Conservation (phyloP, 2,113 vertebrate species). For the Nasalis larvatus region DNA sequence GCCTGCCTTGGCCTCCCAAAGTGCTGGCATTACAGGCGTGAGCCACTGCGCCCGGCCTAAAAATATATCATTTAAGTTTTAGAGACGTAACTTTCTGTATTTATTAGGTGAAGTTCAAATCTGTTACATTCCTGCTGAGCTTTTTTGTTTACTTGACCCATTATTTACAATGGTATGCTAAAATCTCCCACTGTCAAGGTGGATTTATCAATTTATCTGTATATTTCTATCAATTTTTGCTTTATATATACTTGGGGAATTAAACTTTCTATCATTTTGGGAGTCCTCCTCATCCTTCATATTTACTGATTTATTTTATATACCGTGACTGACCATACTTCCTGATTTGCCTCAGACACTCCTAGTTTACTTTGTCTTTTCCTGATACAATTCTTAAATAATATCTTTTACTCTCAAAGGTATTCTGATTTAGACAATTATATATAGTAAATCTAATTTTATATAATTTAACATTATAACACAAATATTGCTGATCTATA, state of each 20-base stretch:
- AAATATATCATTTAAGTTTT: neutral
- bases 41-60: neutral
- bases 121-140: neutral
- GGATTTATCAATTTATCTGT: neutral
- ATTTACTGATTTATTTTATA: neutral
- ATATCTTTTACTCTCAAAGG: neutral
- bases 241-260: neutral
- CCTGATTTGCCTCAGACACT: neutral
- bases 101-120: neutral
- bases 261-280: neutral
- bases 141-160: neutral
- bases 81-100: neutral
- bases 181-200: neutral
- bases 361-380: neutral
- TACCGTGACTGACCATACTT: neutral
- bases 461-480: neutral
- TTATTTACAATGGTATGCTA: neutral
- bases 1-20: too few relatives aligned
- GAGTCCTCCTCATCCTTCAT: neutral
- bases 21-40: too few relatives aligned
- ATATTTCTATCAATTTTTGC: neutral
- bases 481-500: neutral
- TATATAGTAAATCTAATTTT: neutral
- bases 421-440: neutral
- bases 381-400: neutral